phyloP scores from a whole-genome alignment of 2,797 vertebrate species.

The Sebastolobus altivelis region DNA sequence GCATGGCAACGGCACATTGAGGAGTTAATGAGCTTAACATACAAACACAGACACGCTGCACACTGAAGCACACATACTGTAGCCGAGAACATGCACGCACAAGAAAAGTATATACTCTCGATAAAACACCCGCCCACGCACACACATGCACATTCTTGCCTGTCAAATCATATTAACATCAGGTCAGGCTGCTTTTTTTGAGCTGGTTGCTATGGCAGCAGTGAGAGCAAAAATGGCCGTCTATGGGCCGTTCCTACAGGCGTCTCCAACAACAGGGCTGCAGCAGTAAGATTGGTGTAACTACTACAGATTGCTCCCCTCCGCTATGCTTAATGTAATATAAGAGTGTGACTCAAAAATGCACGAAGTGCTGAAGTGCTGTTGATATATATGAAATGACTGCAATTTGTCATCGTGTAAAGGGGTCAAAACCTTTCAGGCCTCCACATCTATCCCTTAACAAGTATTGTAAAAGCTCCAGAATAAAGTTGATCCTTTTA shows the following conservation, averaged over 20 bases:
- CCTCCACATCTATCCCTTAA: conserved; percentile 5
- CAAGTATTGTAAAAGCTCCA: not conserved
- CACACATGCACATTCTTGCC: conserved; percentile 61
- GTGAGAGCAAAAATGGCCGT: conserved; percentile 60
- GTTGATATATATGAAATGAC: conserved; percentile 32
- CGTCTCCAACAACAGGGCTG: conserved; percentile 59
- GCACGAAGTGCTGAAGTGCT: conserved; percentile 21
- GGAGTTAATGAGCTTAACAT: conserved; percentile 75
- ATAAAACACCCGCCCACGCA: conserved; percentile 30
- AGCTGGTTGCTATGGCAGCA: conserved; percentile 83
- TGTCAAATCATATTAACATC: conserved; percentile 82
- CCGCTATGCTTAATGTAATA: conserved; percentile 35
- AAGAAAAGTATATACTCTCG: conserved; percentile 48
- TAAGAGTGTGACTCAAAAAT: conserved; percentile 28
- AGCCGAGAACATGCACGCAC: conserved; percentile 28
- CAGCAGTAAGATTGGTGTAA: conserved; percentile 56
- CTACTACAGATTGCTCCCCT: conserved; percentile 35
- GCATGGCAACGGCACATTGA: conserved; percentile 64
- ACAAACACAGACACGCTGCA: conserved; percentile 39
- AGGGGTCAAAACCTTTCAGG: conserved; percentile 18
- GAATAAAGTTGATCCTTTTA: conserved; percentile 17
- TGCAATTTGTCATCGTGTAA: conserved; percentile 31
- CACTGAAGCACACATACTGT: conserved; percentile 31
- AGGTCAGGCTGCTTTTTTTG: conserved; percentile 70
- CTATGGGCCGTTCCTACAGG: conserved; percentile 54